Evolutionary conservation across 1,140 invertebrate species (phyloP).

Genomic region (Drosophila novamexicana): DNA sequence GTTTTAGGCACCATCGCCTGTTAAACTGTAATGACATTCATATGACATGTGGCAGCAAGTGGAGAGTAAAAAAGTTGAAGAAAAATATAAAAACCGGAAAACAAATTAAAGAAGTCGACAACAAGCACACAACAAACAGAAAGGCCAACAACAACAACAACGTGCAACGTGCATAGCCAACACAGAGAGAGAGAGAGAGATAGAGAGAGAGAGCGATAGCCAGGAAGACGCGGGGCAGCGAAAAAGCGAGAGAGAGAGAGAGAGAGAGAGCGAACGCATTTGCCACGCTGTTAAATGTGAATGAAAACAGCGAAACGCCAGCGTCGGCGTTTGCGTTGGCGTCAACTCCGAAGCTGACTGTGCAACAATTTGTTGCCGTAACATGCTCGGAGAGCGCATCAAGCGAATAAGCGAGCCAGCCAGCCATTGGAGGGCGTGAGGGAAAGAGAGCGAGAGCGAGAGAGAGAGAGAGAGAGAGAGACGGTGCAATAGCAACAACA

Average conservation of each 20-base stretch:
- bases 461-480: not conserved
- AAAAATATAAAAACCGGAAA: slow-evolving; percentile 42
- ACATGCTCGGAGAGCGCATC: slow-evolving; percentile 23
- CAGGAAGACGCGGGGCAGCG: too few species aligned
- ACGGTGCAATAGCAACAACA: not conserved
- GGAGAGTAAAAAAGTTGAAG: not conserved
- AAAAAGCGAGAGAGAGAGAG: not conserved
- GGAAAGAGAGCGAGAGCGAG: not conserved
- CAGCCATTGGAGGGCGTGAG: not conserved
- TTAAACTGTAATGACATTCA: not conserved
- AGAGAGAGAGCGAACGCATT: slow-evolving; percentile 10
- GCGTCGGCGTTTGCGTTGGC: slow-evolving; percentile 4
- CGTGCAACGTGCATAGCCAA: slow-evolving; percentile 34
- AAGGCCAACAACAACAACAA: slow-evolving; percentile 36
- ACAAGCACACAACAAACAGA: slow-evolving; percentile 26
- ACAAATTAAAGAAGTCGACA: slow-evolving; percentile 17
- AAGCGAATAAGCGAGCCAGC: not conserved
- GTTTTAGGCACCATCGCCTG: too few species aligned
- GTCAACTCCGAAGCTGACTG: slow-evolving; percentile 43
- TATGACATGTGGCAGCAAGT: not conserved
- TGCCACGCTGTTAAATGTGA: slow-evolving; percentile 51
- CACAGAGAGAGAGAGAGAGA: not conserved
- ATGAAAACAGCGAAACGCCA: slow-evolving; percentile 51
- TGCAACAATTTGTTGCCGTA: slow-evolving; percentile 78
- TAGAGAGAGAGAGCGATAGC: not conserved